A percentile compares a stretch with the other conserved stretches of the same genome.
These are phyloP conservation scores for Ctenosaura bakeri DNA, from an alignment of 2,797 vertebrate genomes.

Conservation along the genomic window DNA sequence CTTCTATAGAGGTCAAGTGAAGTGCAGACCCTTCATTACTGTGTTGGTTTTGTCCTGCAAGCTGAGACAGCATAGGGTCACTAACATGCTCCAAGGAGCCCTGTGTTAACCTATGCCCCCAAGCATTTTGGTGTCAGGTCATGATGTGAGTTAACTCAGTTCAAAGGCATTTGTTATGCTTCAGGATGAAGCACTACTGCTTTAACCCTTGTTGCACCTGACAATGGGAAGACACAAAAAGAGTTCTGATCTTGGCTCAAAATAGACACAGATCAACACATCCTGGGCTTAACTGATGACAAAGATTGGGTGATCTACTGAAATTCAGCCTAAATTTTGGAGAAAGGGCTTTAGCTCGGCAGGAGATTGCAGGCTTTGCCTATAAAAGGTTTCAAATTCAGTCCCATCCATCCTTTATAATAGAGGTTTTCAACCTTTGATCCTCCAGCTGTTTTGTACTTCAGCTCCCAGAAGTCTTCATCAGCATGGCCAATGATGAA, in stretches of 20 bases:
- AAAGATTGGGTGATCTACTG: neutral
- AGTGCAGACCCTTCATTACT: conserved; percentile 28
- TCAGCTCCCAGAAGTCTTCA: too few relatives aligned
- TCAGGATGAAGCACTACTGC: neutral
- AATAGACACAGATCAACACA: neutral
- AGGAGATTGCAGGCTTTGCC: neutral
- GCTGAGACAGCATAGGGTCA: neutral
- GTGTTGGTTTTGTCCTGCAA: conserved; percentile 24
- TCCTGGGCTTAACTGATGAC: neutral
- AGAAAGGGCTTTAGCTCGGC: neutral
- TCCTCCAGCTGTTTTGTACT: too few relatives aligned
- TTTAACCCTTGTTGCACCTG: conserved; percentile 13
- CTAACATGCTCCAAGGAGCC: conserved; percentile 5
- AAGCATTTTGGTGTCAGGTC: neutral
- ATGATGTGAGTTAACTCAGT: conserved; percentile 11
- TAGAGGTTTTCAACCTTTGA: too few relatives aligned
- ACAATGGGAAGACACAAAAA: neutral
- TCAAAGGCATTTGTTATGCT: conserved; percentile 9
- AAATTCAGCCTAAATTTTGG: neutral
- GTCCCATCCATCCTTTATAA: neutral
- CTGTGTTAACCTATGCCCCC: conserved; percentile 21
- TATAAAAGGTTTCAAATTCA: neutral
- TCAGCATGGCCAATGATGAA: too few relatives aligned
- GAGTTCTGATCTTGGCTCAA: neutral
- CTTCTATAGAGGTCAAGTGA: conserved; percentile 20